Evolutionary conservation across 2,797 vertebrate species (phyloP).

Genomic region (Sebastiscus albofasciatus): DNA sequence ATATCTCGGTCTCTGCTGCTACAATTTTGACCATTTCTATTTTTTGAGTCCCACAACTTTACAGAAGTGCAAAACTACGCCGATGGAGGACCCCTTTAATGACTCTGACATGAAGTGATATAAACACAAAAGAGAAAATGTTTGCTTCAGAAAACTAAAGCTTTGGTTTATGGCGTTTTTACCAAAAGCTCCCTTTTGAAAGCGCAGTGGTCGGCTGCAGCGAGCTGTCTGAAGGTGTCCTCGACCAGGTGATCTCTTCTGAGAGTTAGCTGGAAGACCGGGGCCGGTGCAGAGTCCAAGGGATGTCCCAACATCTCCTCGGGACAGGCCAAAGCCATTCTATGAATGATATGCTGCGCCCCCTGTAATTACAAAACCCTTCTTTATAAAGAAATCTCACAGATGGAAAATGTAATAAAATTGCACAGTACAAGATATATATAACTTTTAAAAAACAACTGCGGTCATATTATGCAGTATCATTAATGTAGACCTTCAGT

Average conservation of each 20-base stretch:
- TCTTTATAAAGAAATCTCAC: background rate
- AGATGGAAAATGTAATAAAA: background rate
- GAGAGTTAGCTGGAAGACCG: slow-evolving; percentile 64
- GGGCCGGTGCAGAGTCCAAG: background rate
- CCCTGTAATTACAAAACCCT: slow-evolving; percentile 36
- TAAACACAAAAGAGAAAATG: background rate
- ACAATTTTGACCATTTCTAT: background rate
- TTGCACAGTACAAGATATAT: background rate
- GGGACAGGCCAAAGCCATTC: accelerated
- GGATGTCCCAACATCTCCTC: accelerated
- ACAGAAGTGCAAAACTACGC: background rate
- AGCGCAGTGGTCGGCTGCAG: slow-evolving; percentile 24
- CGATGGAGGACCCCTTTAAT: background rate
- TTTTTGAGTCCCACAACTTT: background rate
- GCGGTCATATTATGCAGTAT: background rate
- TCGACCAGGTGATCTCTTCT: slow-evolving; percentile 76
- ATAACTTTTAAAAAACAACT: background rate
- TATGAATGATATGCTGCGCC: accelerated
- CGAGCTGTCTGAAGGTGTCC: slow-evolving; percentile 78
- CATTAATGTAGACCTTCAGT: background rate
- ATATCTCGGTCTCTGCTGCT: background rate
- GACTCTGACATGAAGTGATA: background rate
- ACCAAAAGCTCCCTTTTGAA: slow-evolving; percentile 72
- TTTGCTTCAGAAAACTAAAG: background rate
- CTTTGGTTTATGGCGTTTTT: background rate